Evolutionary conservation across 2,113 vertebrate species (phyloP).

Genomic region (Falco punctatus): DNA sequence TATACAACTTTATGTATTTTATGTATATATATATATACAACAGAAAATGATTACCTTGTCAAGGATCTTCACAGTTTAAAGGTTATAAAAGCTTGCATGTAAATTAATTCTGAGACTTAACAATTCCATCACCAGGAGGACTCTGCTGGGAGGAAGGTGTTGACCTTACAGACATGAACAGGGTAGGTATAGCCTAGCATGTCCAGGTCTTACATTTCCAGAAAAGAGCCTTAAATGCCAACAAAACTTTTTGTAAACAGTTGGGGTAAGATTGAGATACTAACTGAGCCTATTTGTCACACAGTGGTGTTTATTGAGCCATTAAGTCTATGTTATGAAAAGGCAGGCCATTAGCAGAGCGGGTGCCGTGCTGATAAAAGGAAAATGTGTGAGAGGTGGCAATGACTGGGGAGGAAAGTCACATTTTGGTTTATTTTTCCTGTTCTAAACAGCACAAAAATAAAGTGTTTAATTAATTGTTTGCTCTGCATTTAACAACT

Average conservation of each 20-base stretch:
- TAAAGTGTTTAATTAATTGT: constrained; percentile 57
- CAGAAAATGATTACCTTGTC: background rate
- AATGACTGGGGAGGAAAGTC: background rate
- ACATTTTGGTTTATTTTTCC: background rate
- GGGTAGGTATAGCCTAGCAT: background rate
- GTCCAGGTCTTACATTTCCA: background rate
- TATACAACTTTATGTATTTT: background rate
- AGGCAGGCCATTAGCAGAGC: constrained; percentile 13
- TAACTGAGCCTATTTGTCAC: constrained; percentile 13
- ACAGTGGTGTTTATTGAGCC: background rate
- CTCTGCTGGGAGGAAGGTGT: background rate
- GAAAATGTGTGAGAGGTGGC: background rate
- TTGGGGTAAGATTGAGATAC: background rate
- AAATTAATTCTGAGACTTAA: background rate
- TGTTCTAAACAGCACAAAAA: background rate
- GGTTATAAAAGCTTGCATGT: background rate
- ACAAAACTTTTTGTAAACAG: constrained; percentile 11
- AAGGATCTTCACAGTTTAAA: background rate
- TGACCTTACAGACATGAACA: background rate
- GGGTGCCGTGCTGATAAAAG: background rate
- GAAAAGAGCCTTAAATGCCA: background rate
- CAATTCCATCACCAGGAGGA: background rate
- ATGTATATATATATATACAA: too few species aligned
- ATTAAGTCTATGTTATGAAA: constrained; percentile 23
- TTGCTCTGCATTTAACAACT: constrained; percentile 53